Conservation (phyloP, 2,113 vertebrate species). For the Onychostoma macrolepis region DNA sequence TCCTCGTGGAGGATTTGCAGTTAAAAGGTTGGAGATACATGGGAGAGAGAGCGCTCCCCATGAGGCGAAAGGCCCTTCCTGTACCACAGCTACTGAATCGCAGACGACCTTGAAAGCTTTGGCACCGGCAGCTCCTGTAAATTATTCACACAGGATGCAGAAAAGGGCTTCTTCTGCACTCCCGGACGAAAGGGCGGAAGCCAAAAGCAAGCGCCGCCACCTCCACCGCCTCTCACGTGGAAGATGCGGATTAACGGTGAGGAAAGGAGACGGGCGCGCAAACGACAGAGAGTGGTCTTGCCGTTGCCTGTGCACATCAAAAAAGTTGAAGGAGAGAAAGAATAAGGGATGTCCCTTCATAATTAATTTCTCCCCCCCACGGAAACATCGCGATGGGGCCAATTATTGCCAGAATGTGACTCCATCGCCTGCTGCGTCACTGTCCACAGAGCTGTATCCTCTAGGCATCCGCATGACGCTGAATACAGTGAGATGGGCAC, state of each 20-base stretch:
- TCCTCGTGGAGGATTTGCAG: slow-evolving; percentile 31
- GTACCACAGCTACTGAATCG: slow-evolving; percentile 42
- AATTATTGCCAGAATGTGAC: slow-evolving; percentile 56
- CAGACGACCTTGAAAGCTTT: slow-evolving; percentile 58
- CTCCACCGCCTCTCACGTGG: neutral
- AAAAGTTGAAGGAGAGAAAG: slow-evolving; percentile 12
- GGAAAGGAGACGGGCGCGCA: slow-evolving; percentile 1
- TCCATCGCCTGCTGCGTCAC: slow-evolving; percentile 49
- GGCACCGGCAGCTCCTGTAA: slow-evolving; percentile 54
- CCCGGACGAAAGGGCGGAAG: slow-evolving; percentile 39
- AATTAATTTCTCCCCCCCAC: slow-evolving; percentile 57
- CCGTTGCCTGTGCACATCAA: slow-evolving; percentile 13
- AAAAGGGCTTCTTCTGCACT: slow-evolving; percentile 33
- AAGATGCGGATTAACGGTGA: slow-evolving; percentile 21
- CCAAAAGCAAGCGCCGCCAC: slow-evolving; percentile 19
- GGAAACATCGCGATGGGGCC: slow-evolving; percentile 53
- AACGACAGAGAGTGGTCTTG: neutral
- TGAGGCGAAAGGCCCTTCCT: slow-evolving; percentile 34
- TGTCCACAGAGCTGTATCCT: slow-evolving; percentile 56
- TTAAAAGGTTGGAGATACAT: slow-evolving; percentile 51
- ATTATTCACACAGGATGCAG: slow-evolving; percentile 60
- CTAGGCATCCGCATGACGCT: slow-evolving; percentile 14
- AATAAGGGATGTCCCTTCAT: slow-evolving; percentile 52
- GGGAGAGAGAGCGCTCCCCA: slow-evolving; percentile 16
- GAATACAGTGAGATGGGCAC: slow-evolving; percentile 4